phyloP scores from a whole-genome alignment of 37 sponge, comb jelly and placozoan genomes.

The Beroe forskalii region DNA sequence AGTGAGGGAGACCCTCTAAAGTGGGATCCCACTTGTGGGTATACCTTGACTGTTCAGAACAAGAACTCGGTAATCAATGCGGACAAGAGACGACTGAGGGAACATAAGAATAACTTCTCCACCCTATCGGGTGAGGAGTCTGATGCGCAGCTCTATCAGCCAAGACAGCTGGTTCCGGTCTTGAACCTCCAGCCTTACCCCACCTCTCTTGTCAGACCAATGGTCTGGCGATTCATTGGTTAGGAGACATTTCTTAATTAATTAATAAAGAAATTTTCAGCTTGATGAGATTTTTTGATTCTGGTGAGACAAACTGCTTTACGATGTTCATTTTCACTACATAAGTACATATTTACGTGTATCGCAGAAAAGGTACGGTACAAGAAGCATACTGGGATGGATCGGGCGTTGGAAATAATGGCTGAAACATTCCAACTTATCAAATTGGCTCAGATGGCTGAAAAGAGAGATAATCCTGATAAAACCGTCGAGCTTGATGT shows the following conservation, averaged over 20 bases:
- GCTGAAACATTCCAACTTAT: not conserved
- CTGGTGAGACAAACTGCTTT: too few relatives aligned
- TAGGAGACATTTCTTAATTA: too few relatives aligned
- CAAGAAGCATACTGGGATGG: not conserved
- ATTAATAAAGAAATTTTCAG: too few relatives aligned
- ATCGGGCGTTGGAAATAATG: not conserved
- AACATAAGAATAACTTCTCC: too few relatives aligned
- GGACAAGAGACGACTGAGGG: not conserved
- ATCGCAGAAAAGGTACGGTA: not conserved
- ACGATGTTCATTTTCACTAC: too few relatives aligned
- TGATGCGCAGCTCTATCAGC: too few relatives aligned
- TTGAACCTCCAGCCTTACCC: not conserved
- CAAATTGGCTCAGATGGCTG: not conserved
- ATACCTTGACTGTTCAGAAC: not conserved
- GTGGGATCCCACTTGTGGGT: not conserved
- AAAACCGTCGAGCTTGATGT: not conserved
- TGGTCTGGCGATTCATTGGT: conserved; percentile 11
- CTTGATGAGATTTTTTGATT: too few relatives aligned
- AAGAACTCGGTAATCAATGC: not conserved
- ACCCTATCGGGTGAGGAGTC: too few relatives aligned
- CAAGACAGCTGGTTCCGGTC: too few relatives aligned
- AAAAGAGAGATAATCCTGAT: not conserved
- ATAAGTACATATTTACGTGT: not conserved
- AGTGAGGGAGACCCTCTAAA: not conserved
- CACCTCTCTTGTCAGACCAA: not conserved